These are phyloP conservation scores for Carterocephalus palaemon DNA, from an alignment of 2,888 invertebrate species.

Conservation along the genomic window DNA sequence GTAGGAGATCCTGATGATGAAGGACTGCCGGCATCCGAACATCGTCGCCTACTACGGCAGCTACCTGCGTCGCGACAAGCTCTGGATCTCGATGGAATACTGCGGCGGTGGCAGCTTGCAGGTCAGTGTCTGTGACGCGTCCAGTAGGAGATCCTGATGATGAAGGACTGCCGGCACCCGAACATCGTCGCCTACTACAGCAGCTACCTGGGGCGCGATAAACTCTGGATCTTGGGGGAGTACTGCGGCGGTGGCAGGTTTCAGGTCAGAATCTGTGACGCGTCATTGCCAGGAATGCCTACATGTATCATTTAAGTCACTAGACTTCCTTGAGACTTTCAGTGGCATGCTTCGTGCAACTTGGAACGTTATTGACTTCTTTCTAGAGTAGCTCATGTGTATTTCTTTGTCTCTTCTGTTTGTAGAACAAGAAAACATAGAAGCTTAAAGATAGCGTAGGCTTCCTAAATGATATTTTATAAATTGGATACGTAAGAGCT, in stretches of 20 bases:
- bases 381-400: too few species aligned
- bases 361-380: too few species aligned
- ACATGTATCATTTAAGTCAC: too few species aligned
- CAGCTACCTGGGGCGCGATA: slow-evolving; percentile 96
- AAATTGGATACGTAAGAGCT: too few species aligned
- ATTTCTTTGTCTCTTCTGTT: too few species aligned
- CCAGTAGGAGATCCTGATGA: slow-evolving; percentile 99
- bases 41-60: slow-evolving; percentile 99
- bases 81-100: slow-evolving; percentile 99
- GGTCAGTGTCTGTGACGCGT: slow-evolving; percentile 84
- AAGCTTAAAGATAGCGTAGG: too few species aligned
- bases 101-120: slow-evolving; percentile 98
- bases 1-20: slow-evolving; percentile 99
- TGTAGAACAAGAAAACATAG: too few species aligned
- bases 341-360: too few species aligned
- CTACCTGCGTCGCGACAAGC: slow-evolving; percentile 95
- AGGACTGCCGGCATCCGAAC: slow-evolving; percentile 97
- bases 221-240: slow-evolving; percentile 99
- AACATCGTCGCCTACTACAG: slow-evolving; percentile 99
- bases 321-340: too few species aligned
- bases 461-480: too few species aligned
- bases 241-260: slow-evolving; percentile 99
- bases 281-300: too few species aligned
- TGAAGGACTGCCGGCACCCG: slow-evolving; percentile 97
- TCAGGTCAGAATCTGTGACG: slow-evolving; percentile 66